Base-by-base conservation (phyloP, 2,113 vertebrate species). In the Mustelus asterias region DNA sequence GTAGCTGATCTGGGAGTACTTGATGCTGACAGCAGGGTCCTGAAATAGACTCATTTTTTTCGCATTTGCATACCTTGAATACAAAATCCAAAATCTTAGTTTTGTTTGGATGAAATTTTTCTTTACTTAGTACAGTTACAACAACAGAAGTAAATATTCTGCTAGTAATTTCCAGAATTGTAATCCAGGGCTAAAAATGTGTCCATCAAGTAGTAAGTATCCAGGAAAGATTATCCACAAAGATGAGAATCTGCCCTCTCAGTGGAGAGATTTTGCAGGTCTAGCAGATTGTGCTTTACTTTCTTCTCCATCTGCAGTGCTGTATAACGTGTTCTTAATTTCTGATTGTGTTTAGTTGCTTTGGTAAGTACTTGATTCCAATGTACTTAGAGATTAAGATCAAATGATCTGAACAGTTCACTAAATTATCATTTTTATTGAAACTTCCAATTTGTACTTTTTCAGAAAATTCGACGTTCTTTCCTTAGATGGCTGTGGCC, bases 401-500 rank as follows among this genome's bases (percentile, higher is more conserved):
- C 60, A 65, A 37, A 5, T 92, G 60, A 90, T 92, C 60, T 65
- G 1, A n/a, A 65, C 60, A 22, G 26, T 89, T 65, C 60, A 65
- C 14, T 67, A 65, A 93, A 65, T 92, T 6, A 63, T 92, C 29
- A 65, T 93, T 93, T 76, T 93, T 65, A 65, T 67, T 67, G 89
- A 67, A 37, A n/a, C n/a, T 93, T 93, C 16, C 33, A 37, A 65
- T 93, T 67, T 65, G 22, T 97, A 80, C 65, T 0, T 90, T 89
- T 4, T 0, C 97, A 98, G 98, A 97, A 97, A 90, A 96, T 96
- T 65, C 96, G 96, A 18, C 96, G 95, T 24, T 96, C 97, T 24
- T 97, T 98, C 96, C 96, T 98, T 96, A 97, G 97, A 9, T 99
- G 98, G 98, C 96, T 99, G 0, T 76, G 96, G 96, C 97, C 96